These are phyloP conservation scores for Stegodyphus mimosarum DNA, from an alignment of 1,140 invertebrate species.

Conservation along the genomic window DNA sequence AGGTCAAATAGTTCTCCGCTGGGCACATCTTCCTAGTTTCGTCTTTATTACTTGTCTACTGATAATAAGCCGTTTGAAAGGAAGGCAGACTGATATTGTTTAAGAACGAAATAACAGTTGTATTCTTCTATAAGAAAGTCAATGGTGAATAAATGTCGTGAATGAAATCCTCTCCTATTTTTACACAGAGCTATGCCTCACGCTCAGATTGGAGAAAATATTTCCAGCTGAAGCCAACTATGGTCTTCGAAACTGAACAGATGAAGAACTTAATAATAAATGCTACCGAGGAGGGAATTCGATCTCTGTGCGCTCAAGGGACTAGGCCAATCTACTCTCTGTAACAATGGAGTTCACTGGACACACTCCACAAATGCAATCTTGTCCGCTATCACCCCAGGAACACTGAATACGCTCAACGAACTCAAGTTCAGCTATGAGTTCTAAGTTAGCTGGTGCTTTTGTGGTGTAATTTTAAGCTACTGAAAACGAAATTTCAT, in stretches of 20 bases:
- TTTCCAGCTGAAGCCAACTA: slow-evolving; percentile 40
- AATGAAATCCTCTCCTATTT: not conserved
- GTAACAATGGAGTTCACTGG: slow-evolving; percentile 26
- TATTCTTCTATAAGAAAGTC: too few relatives aligned
- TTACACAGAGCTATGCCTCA: not conserved
- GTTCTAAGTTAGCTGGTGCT: too few relatives aligned
- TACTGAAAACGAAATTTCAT: too few relatives aligned
- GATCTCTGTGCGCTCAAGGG: slow-evolving; percentile 27
- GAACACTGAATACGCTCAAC: slow-evolving; percentile 17
- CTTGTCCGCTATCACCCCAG: slow-evolving; percentile 44
- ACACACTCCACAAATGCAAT: slow-evolving; percentile 26
- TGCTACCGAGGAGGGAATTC: slow-evolving; percentile 38
- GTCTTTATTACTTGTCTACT: too few relatives aligned
- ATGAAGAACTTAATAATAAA: slow-evolving; percentile 61
- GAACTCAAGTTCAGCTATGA: too few relatives aligned
- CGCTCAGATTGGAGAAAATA: not conserved
- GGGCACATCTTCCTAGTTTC: too few relatives aligned
- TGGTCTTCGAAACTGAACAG: slow-evolving; percentile 33
- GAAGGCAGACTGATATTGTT: too few relatives aligned
- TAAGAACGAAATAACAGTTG: too few relatives aligned
- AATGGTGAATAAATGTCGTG: not conserved
- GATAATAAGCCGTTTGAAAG: too few relatives aligned
- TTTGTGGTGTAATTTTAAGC: too few relatives aligned
- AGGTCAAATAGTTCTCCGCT: too few relatives aligned
- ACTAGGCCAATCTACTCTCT: slow-evolving; percentile 33